Evolutionary conservation across 2,113 vertebrate genomes (phyloP).

Genomic region (Picathartes gymnocephalus): DNA sequence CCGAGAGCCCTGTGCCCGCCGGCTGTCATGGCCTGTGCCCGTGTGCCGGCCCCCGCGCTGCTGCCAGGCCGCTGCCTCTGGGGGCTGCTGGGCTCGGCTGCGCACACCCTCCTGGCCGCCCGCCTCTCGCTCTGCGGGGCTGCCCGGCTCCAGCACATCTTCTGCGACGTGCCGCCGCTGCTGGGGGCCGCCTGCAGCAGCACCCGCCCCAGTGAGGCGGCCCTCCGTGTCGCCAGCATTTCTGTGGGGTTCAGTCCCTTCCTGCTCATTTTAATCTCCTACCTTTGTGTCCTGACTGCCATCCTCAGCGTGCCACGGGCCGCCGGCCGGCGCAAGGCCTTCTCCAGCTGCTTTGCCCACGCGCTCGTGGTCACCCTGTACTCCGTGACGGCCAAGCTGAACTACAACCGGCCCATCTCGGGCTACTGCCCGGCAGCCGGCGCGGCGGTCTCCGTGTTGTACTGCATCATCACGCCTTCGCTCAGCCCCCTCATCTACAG

Average conservation of each 20-base stretch:
- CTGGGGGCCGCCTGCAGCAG: background rate
- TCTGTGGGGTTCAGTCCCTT: background rate
- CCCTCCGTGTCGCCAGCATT: background rate
- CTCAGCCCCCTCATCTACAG: conserved; percentile 51
- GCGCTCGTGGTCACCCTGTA: background rate
- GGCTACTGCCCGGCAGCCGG: background rate
- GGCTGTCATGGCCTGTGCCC: too few species aligned
- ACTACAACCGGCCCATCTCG: background rate
- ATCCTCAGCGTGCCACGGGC: background rate
- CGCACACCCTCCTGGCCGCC: background rate
- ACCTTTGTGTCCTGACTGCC: background rate
- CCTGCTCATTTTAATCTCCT: background rate
- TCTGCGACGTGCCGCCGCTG: background rate
- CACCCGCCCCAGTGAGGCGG: background rate
- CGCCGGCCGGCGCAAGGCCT: background rate
- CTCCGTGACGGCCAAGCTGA: background rate
- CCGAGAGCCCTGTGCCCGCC: too few species aligned
- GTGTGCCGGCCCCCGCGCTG: too few species aligned
- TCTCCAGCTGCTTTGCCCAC: conserved; percentile 34
- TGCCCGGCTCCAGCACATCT: background rate
- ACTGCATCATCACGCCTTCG: background rate
- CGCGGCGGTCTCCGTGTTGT: background rate
- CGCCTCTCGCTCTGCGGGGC: background rate
- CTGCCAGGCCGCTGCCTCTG: conserved; percentile 44
- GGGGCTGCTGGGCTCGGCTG: background rate